Base-by-base conservation (phyloP, 2,797 vertebrate species). In the Lagocephalus sceleratus region DNA sequence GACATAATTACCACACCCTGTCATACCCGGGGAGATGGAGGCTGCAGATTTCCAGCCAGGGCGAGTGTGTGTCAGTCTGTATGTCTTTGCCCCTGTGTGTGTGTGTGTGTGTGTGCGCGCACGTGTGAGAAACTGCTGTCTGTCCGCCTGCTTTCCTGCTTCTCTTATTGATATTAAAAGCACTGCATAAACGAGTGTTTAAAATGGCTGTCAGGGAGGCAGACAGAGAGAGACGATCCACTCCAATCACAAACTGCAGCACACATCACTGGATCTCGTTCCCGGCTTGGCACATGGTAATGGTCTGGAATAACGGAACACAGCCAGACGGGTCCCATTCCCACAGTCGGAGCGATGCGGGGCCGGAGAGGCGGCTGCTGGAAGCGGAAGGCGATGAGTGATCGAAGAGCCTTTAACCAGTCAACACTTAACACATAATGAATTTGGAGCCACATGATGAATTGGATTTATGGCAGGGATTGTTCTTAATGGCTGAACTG, bases 1-100 rank as follows among this genome's bases (percentile, higher is more conserved):
- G 85, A 89, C 88, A 90, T 91, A 92, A 91, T 91, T 90, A 90
- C 87, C 88, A 83, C 83, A 86, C 88, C 88, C 89, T 91, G 90
- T 92, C 90, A 91, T 85, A 83, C 79, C 79, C 76, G 78, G 73
- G 66, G 82, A 91, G 87, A 87, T 85, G 83, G 85, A 89, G 79
- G 81, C 84, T 75, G 84, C 83, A 87, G 87, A 88, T 89, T 87
- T 82, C 75, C 81, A 85, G 85, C 82, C 84, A 83, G 85, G 84
- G 82, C 79, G n/a, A n/a, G 73, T 78, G 79, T 85, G 78, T 82
- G 78, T 85, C 83, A 83, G 71, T 81, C 54, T 60, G 66, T 66
- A 62, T 68, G 66, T 49, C 63, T 62, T 71, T 77, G 76, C 83
- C 74, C 79, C 74, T 84, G 69, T 64, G 60, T 60, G 51, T 65